Evolutionary conservation across 2,888 invertebrate species (phyloP).

Genomic region (Aricia artaxerxes): DNA sequence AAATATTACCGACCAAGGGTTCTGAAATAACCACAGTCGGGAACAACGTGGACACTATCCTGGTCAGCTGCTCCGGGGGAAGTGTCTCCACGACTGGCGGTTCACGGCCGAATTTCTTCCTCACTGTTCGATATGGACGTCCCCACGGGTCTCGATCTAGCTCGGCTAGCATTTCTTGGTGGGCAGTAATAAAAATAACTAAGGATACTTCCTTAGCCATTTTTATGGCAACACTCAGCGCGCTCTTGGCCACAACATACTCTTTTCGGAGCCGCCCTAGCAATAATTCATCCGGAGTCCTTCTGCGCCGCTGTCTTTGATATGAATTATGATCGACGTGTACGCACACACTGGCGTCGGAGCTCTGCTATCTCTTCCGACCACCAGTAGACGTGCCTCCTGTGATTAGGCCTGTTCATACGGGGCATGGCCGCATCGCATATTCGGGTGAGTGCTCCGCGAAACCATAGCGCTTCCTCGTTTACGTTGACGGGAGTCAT

Average conservation of each 20-base stretch:
- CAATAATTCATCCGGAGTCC: conserved; percentile 33
- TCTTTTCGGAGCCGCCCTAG: conserved; percentile 33
- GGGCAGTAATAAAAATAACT: not conserved
- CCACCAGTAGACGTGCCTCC: conserved; percentile 39
- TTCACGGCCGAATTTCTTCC: conserved; percentile 34
- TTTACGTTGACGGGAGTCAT: not conserved
- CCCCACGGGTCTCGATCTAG: conserved; percentile 36
- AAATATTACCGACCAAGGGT: too few species aligned
- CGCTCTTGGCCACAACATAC: conserved; percentile 17
- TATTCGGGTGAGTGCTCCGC: conserved; percentile 16
- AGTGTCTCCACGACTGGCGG: conserved; percentile 20
- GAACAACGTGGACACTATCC: conserved; percentile 6
- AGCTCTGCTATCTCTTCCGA: conserved; percentile 32
- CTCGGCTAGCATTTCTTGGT: not conserved
- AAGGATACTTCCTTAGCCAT: conserved; percentile 30
- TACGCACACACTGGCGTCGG: not conserved
- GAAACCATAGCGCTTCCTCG: conserved; percentile 24
- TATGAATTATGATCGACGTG: not conserved
- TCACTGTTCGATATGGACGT: conserved; percentile 35
- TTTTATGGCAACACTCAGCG: conserved; percentile 29
- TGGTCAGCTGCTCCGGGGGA: not conserved
- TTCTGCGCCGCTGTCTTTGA: conserved; percentile 34
- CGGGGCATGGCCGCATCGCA: conserved; percentile 36
- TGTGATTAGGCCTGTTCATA: not conserved
- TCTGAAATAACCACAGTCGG: not conserved